Conservation (phyloP, 2,797 vertebrate genomes). For the Sebastes oblongus region DNA sequence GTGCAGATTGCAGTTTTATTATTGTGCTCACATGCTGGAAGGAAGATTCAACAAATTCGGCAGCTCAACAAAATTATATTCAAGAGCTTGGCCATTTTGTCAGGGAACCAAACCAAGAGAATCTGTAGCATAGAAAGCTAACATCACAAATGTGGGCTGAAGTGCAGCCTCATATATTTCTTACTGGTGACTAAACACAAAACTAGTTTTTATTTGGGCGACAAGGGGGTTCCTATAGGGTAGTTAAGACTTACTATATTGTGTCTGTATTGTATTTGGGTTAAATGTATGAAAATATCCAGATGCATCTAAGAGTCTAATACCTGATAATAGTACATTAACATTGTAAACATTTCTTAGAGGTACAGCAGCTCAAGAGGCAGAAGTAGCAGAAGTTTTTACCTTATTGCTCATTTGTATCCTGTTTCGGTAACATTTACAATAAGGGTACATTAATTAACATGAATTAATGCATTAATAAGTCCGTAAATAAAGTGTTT, state of each 20-base stretch:
- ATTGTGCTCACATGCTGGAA: conserved; percentile 50
- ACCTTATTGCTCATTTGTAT: conserved; percentile 6
- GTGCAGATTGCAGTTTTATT: conserved; percentile 64
- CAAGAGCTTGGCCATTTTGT: conserved; percentile 40
- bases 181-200: background rate
- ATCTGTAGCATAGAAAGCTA: background rate
- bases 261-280: background rate
- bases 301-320: background rate
- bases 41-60: conserved; percentile 50
- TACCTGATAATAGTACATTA: background rate
- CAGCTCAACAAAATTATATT: conserved; percentile 44
- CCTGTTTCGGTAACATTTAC: no score
- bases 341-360: background rate
- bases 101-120: conserved; percentile 11
- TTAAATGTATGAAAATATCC: background rate
- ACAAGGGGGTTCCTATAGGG: background rate
- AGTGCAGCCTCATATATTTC: background rate
- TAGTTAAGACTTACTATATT: background rate
- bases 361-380: background rate
- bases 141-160: background rate
- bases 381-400: background rate
- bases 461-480: no score
- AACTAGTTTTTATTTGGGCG: background rate
- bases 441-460: no score
- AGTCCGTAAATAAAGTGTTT: no score